These are phyloP conservation scores for Andrena hattorfiana DNA, from an alignment of 2,888 invertebrate species.

Conservation along the genomic window DNA sequence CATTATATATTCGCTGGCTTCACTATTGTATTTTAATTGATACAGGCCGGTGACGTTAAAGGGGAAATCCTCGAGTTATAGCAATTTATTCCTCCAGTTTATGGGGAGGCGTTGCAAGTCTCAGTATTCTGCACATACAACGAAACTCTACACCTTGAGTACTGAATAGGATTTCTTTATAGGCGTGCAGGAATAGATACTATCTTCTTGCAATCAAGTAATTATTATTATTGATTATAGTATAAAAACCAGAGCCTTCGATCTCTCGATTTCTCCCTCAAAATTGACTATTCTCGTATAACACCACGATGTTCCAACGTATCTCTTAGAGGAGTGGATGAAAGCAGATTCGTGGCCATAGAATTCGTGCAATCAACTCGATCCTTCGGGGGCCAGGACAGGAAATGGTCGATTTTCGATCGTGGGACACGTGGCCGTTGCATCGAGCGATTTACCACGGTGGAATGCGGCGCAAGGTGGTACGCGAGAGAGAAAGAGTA, in stretches of 20 bases:
- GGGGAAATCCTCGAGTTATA: background rate
- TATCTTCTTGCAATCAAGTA: background rate
- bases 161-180: slow-evolving; percentile 1
- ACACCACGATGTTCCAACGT: no score
- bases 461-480: slow-evolving; percentile 74
- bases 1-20: slow-evolving; percentile 47
- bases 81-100: slow-evolving; percentile 16
- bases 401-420: slow-evolving; percentile 48
- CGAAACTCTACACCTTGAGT: background rate
- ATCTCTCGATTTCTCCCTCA: background rate
- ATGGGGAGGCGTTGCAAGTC: background rate
- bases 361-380: background rate
- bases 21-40: slow-evolving; percentile 60
- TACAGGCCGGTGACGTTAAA: background rate
- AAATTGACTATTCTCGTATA: no score
- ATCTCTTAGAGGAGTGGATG: no score
- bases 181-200: background rate
- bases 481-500: slow-evolving; percentile 65
- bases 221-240: background rate
- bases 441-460: slow-evolving; percentile 63
- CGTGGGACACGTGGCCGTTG: slow-evolving; percentile 55
- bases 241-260: background rate
- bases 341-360: background rate
- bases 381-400: background rate
- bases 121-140: background rate